These are phyloP conservation scores for Orthonyx spaldingii DNA, from an alignment of 2,113 vertebrate species.

Conservation along the genomic window DNA sequence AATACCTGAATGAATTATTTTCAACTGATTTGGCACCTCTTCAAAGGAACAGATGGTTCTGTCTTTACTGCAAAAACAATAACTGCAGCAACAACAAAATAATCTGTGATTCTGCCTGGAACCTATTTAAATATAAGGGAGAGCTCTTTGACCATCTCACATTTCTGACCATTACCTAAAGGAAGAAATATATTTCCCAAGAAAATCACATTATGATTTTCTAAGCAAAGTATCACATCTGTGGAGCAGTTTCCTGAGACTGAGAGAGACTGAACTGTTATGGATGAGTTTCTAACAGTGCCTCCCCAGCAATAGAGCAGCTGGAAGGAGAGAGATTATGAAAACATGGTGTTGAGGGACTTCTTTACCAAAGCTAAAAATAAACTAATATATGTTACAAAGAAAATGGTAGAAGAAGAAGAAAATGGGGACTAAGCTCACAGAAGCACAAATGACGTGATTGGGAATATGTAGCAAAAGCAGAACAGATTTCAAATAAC, in stretches of 20 bases:
- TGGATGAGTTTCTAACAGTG: not conserved
- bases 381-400: not conserved
- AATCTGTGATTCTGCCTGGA: not conserved
- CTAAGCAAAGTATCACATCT: not conserved
- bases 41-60: slow-evolving; percentile 14
- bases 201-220: not conserved
- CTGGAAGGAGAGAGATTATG: not conserved
- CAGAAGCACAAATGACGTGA: not conserved
- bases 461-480: not conserved
- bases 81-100: slow-evolving; percentile 12
- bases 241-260: not conserved
- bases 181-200: not conserved
- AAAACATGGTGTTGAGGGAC: not conserved
- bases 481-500: not conserved
- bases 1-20: slow-evolving; percentile 21
- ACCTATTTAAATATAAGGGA: not conserved
- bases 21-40: slow-evolving; percentile 25
- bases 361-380: not conserved
- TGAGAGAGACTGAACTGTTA: not conserved
- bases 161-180: not conserved
- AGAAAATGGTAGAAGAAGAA: not conserved
- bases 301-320: not conserved
- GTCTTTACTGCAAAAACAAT: slow-evolving; percentile 23
- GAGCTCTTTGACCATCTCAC: not conserved
- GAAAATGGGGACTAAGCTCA: not conserved